A percentile compares a stretch with the other conserved stretches of the same genome.
These are phyloP conservation scores for Archips crataeganus DNA, from an alignment of 2,888 invertebrate genomes.

Conservation along the genomic window DNA sequence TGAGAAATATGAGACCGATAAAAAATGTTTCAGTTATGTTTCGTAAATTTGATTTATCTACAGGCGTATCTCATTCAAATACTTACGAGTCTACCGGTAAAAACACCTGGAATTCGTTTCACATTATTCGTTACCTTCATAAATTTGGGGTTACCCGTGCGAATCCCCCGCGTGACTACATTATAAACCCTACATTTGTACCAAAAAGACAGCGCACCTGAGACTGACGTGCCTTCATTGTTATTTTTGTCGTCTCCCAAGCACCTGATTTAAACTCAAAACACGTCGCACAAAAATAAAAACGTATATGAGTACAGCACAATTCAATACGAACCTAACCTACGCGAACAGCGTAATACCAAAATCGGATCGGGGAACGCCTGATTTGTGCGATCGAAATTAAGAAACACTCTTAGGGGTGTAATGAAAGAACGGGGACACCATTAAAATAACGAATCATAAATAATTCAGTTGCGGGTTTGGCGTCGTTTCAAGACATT, in stretches of 20 bases:
- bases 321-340: slow-evolving; percentile 37
- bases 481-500: slow-evolving; percentile 85
- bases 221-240: slow-evolving; percentile 42
- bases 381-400: slow-evolving; percentile 65
- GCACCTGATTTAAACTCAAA: slow-evolving; percentile 37
- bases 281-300: slow-evolving; percentile 41
- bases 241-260: slow-evolving; percentile 38
- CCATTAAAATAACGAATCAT: slow-evolving; percentile 83
- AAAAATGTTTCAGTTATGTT: background rate
- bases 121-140: slow-evolving; percentile 39
- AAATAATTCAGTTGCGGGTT: slow-evolving; percentile 83
- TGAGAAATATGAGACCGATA: background rate
- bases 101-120: slow-evolving; percentile 28
- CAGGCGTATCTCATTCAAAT: slow-evolving; percentile 5
- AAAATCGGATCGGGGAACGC: slow-evolving; percentile 55
- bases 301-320: slow-evolving; percentile 29
- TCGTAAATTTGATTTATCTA: slow-evolving; percentile 1
- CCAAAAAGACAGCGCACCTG: slow-evolving; percentile 43
- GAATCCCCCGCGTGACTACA: slow-evolving; percentile 41
- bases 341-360: slow-evolving; percentile 22
- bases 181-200: slow-evolving; percentile 41
- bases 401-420: slow-evolving; percentile 75
- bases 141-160: slow-evolving; percentile 41
- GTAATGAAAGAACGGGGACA: slow-evolving; percentile 79
- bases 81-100: slow-evolving; percentile 17